Evolutionary conservation across 2,797 vertebrate species (phyloP), one percentile per base, ranked within the genome.

Genomic region (Heteromormyrus szaboi): DNA sequence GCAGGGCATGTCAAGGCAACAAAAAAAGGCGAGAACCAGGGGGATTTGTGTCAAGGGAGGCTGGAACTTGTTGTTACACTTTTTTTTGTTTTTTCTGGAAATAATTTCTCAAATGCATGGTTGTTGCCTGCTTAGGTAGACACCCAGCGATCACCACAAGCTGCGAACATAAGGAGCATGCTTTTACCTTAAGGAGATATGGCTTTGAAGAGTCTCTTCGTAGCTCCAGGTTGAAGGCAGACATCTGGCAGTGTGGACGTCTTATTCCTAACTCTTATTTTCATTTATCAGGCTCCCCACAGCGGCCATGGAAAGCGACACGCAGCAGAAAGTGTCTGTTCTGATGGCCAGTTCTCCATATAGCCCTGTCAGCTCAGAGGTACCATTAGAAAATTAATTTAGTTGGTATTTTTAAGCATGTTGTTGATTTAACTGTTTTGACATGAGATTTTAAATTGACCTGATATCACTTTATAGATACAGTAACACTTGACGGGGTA

Each of bases 331-430:
- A 22, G 93, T 91, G 68, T 9, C 89, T 0, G 0, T 48, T n/a
- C 91, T 88, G 89, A 17, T 88, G 56, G 88, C 68, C 81, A 93
- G 92, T 44, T 92, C 87, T 89, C 88, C 92, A 89, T 90, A 90
- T 85, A 72, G 90, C n/a, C 76, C 84, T 87, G 51, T 11, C 68
- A 62, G 85, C 85, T 17, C 90, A 84, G 93, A 95, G 94, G 95
- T 95, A 88, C 25, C 83, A 51, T 84, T 46, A 46, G 56, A 89
- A 9, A 46, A 3, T 56, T 48, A 33, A 17, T 59, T 44, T 46
- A 51, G 19, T 89, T 84, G 29, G 6, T 48, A 12, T 68, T 85
- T 59, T 88, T 14, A 37, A 41, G 54, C 65, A 50, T 88, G 65
- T 48, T 72, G 37, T 76, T 68, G 11, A 25, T 14, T 76, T 17